A percentile compares a stretch with the other conserved stretches of the same genome.
Evolutionary conservation across 2,113 vertebrate genomes (phyloP).

Genomic region (Murina feae): DNA sequence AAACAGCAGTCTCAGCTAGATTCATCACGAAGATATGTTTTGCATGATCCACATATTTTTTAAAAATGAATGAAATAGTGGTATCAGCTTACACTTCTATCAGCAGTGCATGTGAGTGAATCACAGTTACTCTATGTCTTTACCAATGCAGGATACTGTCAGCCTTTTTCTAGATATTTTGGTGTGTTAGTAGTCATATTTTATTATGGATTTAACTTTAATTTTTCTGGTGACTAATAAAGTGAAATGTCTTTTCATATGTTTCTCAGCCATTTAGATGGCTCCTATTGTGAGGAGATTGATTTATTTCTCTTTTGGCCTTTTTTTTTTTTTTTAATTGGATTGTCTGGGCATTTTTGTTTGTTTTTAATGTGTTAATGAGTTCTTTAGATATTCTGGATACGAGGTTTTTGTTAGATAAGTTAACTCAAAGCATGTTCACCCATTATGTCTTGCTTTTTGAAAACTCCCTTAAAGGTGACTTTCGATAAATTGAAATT

Average conservation of each 20-base stretch:
- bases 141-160: not conserved
- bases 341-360: not conserved
- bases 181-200: not conserved
- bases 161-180: not conserved
- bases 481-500: slow-evolving; percentile 36
- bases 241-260: not conserved
- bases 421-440: slow-evolving; percentile 16
- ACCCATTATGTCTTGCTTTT: not conserved
- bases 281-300: not conserved
- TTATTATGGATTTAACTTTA: not conserved
- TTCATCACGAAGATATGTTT: not conserved
- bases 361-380: slow-evolving; percentile 1
- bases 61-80: not conserved
- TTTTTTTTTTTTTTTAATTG: not conserved
- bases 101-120: not conserved
- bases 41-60: not conserved
- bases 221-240: slow-evolving; percentile 10
- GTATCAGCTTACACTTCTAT: not conserved
- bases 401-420: slow-evolving; percentile 2
- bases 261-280: not conserved
- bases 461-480: not conserved
- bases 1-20: not conserved
- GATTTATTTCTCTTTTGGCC: not conserved
- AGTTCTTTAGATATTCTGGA: not conserved
- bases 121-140: not conserved